These are phyloP conservation scores for Harpia harpyja DNA, from an alignment of 2,797 vertebrate species.

Conservation along the genomic window DNA sequence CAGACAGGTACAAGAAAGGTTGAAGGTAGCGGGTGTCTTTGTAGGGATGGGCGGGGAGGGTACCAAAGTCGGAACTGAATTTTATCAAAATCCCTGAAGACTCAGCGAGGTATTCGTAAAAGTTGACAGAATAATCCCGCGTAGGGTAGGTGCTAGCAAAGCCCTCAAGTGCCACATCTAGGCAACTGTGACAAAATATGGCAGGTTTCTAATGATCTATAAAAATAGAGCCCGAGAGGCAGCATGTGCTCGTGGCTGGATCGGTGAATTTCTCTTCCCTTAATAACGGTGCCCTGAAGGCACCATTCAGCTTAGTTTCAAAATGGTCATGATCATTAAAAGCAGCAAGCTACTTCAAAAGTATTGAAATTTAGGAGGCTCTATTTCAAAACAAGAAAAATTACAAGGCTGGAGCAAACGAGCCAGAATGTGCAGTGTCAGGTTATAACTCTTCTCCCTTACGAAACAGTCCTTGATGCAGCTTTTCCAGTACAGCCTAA, in stretches of 20 bases:
- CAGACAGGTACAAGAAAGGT: neutral
- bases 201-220: neutral
- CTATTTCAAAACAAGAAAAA: neutral
- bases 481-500: neutral
- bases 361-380: neutral
- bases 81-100: neutral
- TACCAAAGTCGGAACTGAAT: neutral
- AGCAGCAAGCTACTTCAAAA: neutral
- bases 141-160: neutral
- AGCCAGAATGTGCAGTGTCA: neutral
- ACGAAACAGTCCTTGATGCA: neutral
- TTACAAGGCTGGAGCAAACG: neutral
- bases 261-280: neutral
- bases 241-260: neutral
- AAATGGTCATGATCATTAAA: neutral
- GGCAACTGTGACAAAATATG: neutral
- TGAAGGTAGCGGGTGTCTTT: neutral
- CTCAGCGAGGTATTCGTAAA: neutral
- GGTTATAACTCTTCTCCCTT: neutral
- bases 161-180: neutral
- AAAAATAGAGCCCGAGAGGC: neutral
- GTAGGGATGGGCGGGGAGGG: rapidly evolving
- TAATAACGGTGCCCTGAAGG: neutral
- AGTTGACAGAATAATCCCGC: neutral
- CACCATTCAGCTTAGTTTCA: neutral